These are phyloP conservation scores for Elaphurus davidianus DNA, from an alignment of 2,113 vertebrate species.

Conservation along the genomic window DNA sequence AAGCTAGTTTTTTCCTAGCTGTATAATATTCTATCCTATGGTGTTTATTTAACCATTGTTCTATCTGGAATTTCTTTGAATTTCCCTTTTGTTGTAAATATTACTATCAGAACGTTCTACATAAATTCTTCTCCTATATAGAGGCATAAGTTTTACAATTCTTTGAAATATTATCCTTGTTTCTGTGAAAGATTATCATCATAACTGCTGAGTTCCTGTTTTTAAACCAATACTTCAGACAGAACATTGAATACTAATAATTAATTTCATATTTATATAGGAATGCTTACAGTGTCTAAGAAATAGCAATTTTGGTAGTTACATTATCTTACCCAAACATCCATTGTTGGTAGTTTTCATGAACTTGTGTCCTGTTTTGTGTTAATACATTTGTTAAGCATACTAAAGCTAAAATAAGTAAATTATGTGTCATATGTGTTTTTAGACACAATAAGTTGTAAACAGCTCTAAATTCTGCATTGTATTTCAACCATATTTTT, in stretches of 20 bases:
- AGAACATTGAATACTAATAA: background rate
- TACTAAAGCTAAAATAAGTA: background rate
- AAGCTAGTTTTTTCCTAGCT: background rate
- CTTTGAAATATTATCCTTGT: background rate
- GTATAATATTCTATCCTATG: background rate
- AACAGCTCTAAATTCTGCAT: background rate
- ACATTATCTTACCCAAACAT: background rate
- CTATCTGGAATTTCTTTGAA: background rate
- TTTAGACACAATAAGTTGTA: background rate
- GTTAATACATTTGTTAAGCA: background rate
- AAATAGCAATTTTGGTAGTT: background rate
- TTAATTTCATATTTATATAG: background rate
- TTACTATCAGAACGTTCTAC: background rate
- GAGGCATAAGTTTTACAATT: background rate
- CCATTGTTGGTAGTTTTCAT: background rate
- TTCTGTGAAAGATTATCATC: background rate
- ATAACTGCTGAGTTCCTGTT: background rate
- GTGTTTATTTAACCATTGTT: background rate
- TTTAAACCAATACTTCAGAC: background rate
- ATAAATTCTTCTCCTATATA: background rate
- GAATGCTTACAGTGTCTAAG: background rate
- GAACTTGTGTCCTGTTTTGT: background rate
- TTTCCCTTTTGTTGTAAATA: background rate
- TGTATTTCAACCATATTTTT: background rate
- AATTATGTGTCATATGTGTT: background rate